These are phyloP conservation scores for Xylocampa areola DNA, from an alignment of 2,888 invertebrate species.

Conservation along the genomic window DNA sequence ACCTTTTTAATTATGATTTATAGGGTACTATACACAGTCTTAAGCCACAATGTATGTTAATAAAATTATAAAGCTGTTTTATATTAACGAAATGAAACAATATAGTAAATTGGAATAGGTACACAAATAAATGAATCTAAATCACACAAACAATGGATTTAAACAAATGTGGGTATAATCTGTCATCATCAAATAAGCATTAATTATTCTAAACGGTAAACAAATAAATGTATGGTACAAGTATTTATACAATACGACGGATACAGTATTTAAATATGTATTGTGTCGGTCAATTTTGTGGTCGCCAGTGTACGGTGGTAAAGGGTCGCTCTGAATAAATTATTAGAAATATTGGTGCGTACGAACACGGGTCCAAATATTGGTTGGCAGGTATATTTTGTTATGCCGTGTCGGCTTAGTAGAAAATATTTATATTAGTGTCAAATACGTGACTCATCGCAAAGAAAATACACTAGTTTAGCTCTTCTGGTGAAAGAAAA, in stretches of 20 bases:
- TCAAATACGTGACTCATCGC: no score
- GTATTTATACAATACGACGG: slow-evolving; percentile 18
- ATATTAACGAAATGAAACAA: no score
- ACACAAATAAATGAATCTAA: slow-evolving; percentile 12
- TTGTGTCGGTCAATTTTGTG: slow-evolving; percentile 39
- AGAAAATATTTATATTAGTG: no score
- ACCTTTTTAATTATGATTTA: no score
- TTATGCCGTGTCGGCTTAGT: slow-evolving; percentile 5
- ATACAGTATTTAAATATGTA: slow-evolving; percentile 39
- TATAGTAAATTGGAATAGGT: no score
- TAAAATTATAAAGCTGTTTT: no score
- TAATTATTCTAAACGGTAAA: slow-evolving; percentile 17
- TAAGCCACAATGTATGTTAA: no score
- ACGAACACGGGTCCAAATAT: slow-evolving; percentile 10
- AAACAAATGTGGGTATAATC: slow-evolving; percentile 8
- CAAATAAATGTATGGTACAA: slow-evolving; percentile 20
- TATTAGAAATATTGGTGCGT: slow-evolving; percentile 48
- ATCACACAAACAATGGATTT: slow-evolving; percentile 7
- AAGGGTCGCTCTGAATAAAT: slow-evolving; percentile 51
- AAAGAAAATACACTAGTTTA: no score
- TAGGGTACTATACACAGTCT: no score
- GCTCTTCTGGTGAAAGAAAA: no score
- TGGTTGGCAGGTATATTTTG: slow-evolving; percentile 18
- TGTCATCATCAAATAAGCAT: slow-evolving; percentile 22
- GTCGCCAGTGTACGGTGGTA: slow-evolving; percentile 24